Conservation (phyloP, 92 coral and sea anemone species). For the Zoanthus gigantus region DNA sequence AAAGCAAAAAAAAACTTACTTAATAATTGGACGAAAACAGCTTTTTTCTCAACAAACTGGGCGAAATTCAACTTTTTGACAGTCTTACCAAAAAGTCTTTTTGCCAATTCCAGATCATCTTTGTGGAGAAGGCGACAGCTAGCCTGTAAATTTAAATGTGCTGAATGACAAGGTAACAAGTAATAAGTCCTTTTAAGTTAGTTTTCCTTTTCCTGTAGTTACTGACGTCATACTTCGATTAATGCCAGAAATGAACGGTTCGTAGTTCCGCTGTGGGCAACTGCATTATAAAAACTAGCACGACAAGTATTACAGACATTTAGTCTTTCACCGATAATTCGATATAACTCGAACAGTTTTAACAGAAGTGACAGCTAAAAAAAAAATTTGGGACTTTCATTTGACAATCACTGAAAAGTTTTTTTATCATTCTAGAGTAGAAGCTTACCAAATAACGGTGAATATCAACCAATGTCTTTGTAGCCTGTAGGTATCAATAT, state of each 20-base stretch:
- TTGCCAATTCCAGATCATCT: slow-evolving; percentile 6
- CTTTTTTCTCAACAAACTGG: background rate
- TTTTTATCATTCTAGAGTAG: background rate
- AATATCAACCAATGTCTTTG: background rate
- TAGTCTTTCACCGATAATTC: background rate
- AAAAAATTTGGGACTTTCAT: background rate
- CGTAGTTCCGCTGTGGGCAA: slow-evolving; percentile 18
- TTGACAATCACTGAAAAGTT: background rate
- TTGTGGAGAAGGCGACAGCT: background rate
- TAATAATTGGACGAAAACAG: background rate
- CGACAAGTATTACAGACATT: background rate
- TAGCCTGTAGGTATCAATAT: too few species aligned
- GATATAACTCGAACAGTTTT: background rate
- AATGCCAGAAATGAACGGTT: slow-evolving; percentile 19
- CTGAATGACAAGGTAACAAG: slow-evolving; percentile 11
- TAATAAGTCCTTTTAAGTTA: background rate
- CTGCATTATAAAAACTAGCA: background rate
- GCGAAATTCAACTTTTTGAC: slow-evolving; percentile 31
- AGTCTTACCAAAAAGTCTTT: slow-evolving; percentile 14
- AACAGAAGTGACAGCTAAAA: slow-evolving; percentile 13
- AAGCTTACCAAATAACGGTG: background rate
- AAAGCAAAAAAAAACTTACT: slow-evolving; percentile 5
- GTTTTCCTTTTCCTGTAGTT: slow-evolving; percentile 4
- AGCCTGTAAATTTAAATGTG: background rate
- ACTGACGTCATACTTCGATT: slow-evolving; percentile 38